Conservation (phyloP, 2,888 invertebrate species). For the Caenorhabditis sinica region DNA sequence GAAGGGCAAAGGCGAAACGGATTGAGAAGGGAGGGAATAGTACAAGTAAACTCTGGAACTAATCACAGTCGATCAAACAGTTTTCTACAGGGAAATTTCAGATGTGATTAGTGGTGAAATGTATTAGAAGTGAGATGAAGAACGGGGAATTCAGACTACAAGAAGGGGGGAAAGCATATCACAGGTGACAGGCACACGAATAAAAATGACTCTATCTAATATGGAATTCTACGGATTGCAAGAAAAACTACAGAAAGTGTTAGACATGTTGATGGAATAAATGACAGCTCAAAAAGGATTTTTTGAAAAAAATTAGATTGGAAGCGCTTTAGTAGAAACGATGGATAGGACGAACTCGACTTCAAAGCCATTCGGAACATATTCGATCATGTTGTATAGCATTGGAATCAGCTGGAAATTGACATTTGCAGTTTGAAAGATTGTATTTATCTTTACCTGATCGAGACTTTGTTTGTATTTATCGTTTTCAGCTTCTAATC, state of each 20-base stretch:
- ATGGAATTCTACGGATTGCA: constrained; percentile 7
- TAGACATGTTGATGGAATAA: neutral
- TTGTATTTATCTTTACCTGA: constrained; percentile 66
- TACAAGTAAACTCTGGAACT: constrained; percentile 17
- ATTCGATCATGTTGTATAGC: constrained; percentile 74
- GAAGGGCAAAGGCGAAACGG: neutral
- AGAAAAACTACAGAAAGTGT: neutral
- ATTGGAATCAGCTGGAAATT: constrained; percentile 77
- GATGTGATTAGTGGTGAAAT: constrained; percentile 35
- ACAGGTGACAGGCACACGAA: constrained; percentile 42
- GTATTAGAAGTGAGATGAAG: constrained; percentile 29
- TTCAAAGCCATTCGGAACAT: constrained; percentile 75
- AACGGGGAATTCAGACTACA: constrained; percentile 18
- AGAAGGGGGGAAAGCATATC: constrained; percentile 32
- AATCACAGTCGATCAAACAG: neutral
- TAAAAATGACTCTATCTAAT: constrained; percentile 4
- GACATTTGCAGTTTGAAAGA: neutral
- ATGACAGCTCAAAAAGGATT: neutral
- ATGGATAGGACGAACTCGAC: constrained; percentile 80
- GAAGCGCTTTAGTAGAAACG: constrained; percentile 71
- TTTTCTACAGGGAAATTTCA: neutral
- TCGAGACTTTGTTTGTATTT: constrained; percentile 77
- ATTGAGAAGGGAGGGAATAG: neutral
- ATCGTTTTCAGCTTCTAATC: constrained; percentile 75
- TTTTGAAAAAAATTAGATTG: neutral